These are phyloP conservation scores for Drepana arcuata DNA, from an alignment of 1,140 invertebrate species.

Conservation along the genomic window DNA sequence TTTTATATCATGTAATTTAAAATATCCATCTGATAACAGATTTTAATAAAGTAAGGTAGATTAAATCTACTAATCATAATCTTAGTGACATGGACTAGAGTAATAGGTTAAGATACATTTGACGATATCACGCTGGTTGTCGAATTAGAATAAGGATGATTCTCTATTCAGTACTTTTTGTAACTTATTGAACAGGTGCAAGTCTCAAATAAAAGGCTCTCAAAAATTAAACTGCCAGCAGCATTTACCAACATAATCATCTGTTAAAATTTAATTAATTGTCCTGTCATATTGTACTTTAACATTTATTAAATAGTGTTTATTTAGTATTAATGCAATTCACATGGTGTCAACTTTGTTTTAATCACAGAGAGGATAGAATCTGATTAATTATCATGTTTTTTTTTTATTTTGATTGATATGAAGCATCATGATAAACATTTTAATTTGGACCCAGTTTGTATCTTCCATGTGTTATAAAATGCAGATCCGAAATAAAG, in stretches of 20 bases:
- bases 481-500: conserved; percentile 46
- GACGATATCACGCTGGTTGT: conserved; percentile 35
- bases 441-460: conserved; percentile 42
- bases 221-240: conserved; percentile 20
- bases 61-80: conserved; percentile 54
- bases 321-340: conserved; percentile 1
- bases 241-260: conserved; percentile 20
- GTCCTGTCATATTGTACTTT: not conserved
- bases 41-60: conserved; percentile 39
- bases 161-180: conserved; percentile 17
- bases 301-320: too few relatives aligned
- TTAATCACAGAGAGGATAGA: conserved; percentile 41
- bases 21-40: conserved; percentile 23
- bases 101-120: conserved; percentile 40
- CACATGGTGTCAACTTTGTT: conserved; percentile 16
- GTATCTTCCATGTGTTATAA: conserved; percentile 44
- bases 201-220: conserved; percentile 51
- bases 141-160: conserved; percentile 39
- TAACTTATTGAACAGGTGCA: conserved; percentile 35
- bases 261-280: not conserved
- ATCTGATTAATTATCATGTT: conserved; percentile 45
- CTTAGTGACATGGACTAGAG: conserved; percentile 39
- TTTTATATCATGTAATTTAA: conserved; percentile 29
- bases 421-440: conserved; percentile 39
- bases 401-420: conserved; percentile 23